phyloP scores from a whole-genome alignment of 2,888 invertebrate genomes.

The Pardosa pseudoannulata region DNA sequence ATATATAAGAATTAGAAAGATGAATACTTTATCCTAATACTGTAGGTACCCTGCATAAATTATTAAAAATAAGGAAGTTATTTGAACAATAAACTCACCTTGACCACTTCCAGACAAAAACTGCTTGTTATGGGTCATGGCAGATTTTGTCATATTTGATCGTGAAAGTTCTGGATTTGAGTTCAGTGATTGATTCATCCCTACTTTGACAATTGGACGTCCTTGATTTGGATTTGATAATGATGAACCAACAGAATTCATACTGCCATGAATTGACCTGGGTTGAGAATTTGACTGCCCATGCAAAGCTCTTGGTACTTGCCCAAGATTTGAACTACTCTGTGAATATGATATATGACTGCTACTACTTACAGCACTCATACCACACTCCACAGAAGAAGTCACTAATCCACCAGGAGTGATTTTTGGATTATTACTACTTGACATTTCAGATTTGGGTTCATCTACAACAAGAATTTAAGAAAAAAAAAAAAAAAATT shows the following conservation, averaged over 20 bases:
- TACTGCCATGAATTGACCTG: constrained; percentile 30
- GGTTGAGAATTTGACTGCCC: constrained; percentile 50
- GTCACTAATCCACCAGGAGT: constrained; percentile 13
- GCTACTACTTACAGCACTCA: constrained; percentile 1
- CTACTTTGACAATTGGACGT: constrained; percentile 69
- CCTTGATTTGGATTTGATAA: constrained; percentile 57
- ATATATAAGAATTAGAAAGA: too few relatives aligned
- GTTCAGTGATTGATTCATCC: constrained; percentile 42
- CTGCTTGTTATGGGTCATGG: constrained; percentile 45
- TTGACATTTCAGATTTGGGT: constrained; percentile 4
- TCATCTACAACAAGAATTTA: constrained; percentile 28
- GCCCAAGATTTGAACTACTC: not conserved
- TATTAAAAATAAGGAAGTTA: too few relatives aligned
- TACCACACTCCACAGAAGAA: not conserved
- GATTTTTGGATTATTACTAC: constrained; percentile 31
- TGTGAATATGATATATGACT: constrained; percentile 26
- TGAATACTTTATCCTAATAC: too few relatives aligned
- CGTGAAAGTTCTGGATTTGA: constrained; percentile 40
- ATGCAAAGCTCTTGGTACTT: constrained; percentile 57
- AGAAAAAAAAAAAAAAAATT: too few relatives aligned
- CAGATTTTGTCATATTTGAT: constrained; percentile 31
- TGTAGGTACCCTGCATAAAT: too few relatives aligned
- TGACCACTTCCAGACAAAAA: constrained; percentile 51
- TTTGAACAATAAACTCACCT: constrained; percentile 16
- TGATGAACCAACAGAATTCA: constrained; percentile 40